Percentiles rank a stretch among this genome's conserved stretches.
These are phyloP conservation scores for Amazona guildingii DNA, from an alignment of 2,113 vertebrate species.

Conservation along the genomic window DNA sequence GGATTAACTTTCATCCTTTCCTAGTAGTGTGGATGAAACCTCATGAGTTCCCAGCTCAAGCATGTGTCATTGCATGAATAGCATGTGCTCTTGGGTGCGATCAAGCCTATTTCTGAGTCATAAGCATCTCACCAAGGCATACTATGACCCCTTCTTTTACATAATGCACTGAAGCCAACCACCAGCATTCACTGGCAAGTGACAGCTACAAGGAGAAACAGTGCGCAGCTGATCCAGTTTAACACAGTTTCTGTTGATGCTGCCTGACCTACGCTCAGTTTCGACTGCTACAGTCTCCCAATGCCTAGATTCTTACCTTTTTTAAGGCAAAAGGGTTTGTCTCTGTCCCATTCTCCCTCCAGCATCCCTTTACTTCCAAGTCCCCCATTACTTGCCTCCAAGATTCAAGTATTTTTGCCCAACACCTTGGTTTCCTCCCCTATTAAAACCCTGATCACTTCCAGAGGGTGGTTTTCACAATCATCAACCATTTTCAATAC, in stretches of 20 bases:
- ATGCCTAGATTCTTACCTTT: background rate
- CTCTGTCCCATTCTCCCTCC: background rate
- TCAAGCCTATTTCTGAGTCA: background rate
- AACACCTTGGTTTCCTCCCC: fast-evolving
- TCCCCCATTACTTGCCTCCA: background rate
- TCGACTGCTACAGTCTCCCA: background rate
- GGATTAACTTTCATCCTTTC: background rate
- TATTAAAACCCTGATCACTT: background rate
- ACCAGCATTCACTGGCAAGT: background rate
- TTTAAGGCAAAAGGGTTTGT: background rate
- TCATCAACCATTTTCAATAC: background rate
- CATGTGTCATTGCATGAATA: background rate
- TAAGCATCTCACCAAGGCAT: background rate
- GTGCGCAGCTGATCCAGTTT: background rate
- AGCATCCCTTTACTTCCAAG: background rate
- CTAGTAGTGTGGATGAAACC: background rate
- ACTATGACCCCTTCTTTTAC: background rate
- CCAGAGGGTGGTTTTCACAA: background rate
- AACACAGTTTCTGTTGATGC: background rate
- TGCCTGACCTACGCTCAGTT: background rate
- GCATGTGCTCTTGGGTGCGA: background rate
- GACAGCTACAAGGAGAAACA: background rate
- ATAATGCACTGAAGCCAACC: background rate
- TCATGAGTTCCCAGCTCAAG: background rate
- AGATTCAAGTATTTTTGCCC: background rate